These are phyloP conservation scores for Fistularia commersonii DNA, from an alignment of 2,797 vertebrate genomes.

Conservation along the genomic window DNA sequence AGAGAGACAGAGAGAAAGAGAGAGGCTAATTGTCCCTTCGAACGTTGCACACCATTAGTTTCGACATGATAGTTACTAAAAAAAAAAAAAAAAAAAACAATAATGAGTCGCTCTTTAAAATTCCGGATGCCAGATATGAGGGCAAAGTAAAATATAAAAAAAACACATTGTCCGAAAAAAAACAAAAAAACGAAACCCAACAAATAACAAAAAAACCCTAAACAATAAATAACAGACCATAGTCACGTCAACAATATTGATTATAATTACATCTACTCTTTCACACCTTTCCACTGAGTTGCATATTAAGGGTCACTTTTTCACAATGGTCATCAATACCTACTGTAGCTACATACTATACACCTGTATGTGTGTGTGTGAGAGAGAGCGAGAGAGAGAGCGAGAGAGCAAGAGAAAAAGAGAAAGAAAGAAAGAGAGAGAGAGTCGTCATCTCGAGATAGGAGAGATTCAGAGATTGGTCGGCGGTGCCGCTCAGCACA, in stretches of 20 bases:
- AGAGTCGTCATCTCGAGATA: slow-evolving; percentile 40
- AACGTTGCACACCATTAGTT: no score
- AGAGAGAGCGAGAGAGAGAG: slow-evolving; percentile 21
- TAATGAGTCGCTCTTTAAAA: no score
- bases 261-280: slow-evolving; percentile 69
- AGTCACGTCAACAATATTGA: slow-evolving; percentile 71
- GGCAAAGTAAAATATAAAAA: slow-evolving; percentile 24
- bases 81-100: neutral
- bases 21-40: neutral
- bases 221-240: slow-evolving; percentile 70
- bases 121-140: slow-evolving; percentile 31
- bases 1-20: slow-evolving; percentile 26
- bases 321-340: slow-evolving; percentile 75
- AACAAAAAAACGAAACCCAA: no score
- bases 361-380: slow-evolving; percentile 44
- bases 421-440: slow-evolving; percentile 30
- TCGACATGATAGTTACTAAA: neutral
- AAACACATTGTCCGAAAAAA: slow-evolving; percentile 48
- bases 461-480: slow-evolving; percentile 61
- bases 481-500: slow-evolving; percentile 61
- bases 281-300: slow-evolving; percentile 76
- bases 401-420: no score
- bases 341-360: slow-evolving; percentile 75
- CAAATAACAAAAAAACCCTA: no score
- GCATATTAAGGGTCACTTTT: slow-evolving; percentile 80